Base-by-base conservation (phyloP, 2,113 vertebrate species). In the Hippocampus guttulatus region DNA sequence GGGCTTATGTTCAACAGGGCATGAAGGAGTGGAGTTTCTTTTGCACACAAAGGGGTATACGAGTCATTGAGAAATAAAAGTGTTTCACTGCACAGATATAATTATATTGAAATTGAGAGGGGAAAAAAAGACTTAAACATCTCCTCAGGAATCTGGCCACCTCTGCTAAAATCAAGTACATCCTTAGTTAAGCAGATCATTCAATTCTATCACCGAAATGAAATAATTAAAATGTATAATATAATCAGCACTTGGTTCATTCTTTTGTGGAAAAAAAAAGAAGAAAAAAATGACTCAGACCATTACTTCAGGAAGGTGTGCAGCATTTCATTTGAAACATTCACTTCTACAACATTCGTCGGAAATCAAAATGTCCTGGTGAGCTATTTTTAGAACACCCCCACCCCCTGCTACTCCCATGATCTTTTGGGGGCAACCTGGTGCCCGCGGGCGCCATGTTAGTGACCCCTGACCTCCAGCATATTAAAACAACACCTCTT, bases 11-110 rank as follows among this genome's bases (percentile, higher is more conserved):
- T 52, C 75, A 81, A 76, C 40, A 62, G 64, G 63, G 66, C 75
- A 73, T 51, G 69, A 49, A 66, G 52, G 51, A 65, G 57, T 62
- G 67, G 40, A 78, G 64, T 57, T 75, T 80, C 75, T 71, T 76
- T 81, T 80, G 82, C 74, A 77, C 60, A 75, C 78, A 5, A 69
- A 74, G 30, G 69, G 55, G 67, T 67, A 74, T 2, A 60, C 47
- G 74, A 72, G 20, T 75, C 51, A 61, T 71, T 69, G 82, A 60
- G 74, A 85, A 78, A 78, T 80, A 69, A 58, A 8, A 55, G 71
- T 68, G 58, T 58, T 79, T 15, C 43, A 75, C 51, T 5, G 30
- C 30, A 33, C 30, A 33, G 33, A 68, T n/a, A 16, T 62, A 9
- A 77, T 52, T 64, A 20, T 1, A 16, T 16, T 51, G 45, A 3